Evolutionary conservation across 2,888 invertebrate genomes (phyloP), one percentile per base, ranked within the genome.

Genomic region (Aradus depressus): DNA sequence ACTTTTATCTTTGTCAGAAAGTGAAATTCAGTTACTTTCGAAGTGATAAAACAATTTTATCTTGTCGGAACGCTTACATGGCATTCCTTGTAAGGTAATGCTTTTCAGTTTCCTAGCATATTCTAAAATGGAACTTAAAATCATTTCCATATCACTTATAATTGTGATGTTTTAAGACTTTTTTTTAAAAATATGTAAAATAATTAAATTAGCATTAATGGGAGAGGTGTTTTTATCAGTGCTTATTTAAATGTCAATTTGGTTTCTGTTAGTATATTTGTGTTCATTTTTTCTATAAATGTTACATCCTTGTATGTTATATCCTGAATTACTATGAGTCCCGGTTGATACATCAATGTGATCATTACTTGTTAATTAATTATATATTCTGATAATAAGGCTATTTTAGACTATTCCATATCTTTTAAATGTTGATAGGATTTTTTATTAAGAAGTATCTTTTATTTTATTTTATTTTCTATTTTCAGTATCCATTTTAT

Each of bases 131-230:
- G 47, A 47, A 47, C 22, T 47, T 37, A 38, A 35, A 38, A 47
- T 38, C 47, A 47, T 47, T 47, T 47, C 47, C 47, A 47, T 47
- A 47, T 47, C 47, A 34, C 26, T 38, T 47, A 26, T 47, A 22
- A 47, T 47, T 47, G 47, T 47, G 47, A 47, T 47, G 47, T 18
- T 37, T 47, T 38, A 47, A 47, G 47, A 47, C 47, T 47, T 47
- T 47, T 47, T 47, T 38, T n/a, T n/a, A n/a, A n/a, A n/a, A 38
- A 47, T 38, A 21, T 38, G 22, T 19, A 38, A 14, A 19, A 6
- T 25, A 31, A 44, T 44, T 35, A 38, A 38, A 47, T 47, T 47
- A 25, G 38, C 44, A 21, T 35, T 23, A 45, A 35, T 34, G 47
- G 47, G 38, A 37, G 32, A 47, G 47, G 47, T 47, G 35, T 47